These are phyloP conservation scores for Lordiphosa fenestrarum DNA, from an alignment of 2,888 invertebrate genomes.

Conservation along the genomic window DNA sequence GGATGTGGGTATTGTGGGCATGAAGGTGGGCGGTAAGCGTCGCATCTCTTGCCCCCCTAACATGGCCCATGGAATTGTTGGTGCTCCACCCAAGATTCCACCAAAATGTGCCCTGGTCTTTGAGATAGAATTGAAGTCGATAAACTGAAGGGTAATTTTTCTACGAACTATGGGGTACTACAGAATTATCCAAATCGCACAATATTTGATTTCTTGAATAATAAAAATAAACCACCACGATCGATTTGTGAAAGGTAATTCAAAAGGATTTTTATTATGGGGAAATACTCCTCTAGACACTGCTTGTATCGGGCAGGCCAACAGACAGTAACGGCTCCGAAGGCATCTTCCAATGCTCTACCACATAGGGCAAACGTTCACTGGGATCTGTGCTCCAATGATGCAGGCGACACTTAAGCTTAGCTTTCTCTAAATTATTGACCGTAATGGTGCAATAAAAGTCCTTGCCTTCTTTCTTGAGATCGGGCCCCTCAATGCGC, in stretches of 20 bases:
- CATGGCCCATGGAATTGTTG: too few species aligned
- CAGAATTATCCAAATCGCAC: constrained; percentile 13
- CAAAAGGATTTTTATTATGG: too few species aligned
- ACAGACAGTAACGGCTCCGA: constrained; percentile 70
- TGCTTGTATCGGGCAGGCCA: constrained; percentile 6
- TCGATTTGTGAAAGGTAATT: too few species aligned
- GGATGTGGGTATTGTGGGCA: too few species aligned
- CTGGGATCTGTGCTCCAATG: constrained; percentile 87
- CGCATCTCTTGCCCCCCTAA: too few species aligned
- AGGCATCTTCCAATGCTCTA: constrained; percentile 73
- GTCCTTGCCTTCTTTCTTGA: constrained; percentile 88
- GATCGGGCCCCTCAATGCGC: constrained; percentile 90
- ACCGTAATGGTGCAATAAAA: constrained; percentile 90
- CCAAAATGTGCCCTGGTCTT: too few species aligned
- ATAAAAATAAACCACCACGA: too few species aligned
- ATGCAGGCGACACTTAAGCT: constrained; percentile 88
- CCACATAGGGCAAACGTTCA: constrained; percentile 82
- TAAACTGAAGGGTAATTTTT: too few species aligned
- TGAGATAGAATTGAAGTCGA: too few species aligned
- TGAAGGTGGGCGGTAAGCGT: too few species aligned
- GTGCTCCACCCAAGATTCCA: too few species aligned
- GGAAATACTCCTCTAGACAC: constrained; percentile 16
- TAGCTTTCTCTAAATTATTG: constrained; percentile 84
- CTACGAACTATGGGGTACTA: not conserved
- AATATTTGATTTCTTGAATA: not conserved